Base-by-base conservation (phyloP, 2,888 invertebrate species). In the Muscina levida region DNA sequence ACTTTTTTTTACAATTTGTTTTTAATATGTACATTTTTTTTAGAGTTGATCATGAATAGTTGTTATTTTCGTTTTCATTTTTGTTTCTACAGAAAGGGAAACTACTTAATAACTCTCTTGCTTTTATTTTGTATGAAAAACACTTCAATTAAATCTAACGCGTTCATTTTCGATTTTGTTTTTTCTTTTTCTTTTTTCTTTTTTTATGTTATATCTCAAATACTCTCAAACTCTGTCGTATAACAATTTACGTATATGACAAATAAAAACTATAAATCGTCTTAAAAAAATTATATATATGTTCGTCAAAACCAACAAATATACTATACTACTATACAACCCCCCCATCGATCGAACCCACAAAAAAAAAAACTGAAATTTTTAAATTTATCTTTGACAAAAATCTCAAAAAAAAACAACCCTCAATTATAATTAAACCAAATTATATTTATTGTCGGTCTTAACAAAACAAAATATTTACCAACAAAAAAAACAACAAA, bases 111-210 rank as follows among this genome's bases (percentile, higher is more conserved):
- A n/a, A n/a, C n/a, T n/a, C n/a, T 51, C 31, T 8, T 39, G 24
- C 17, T 53, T 51, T 51, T 68, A 24, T 19, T 19, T 68, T 39
- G 37, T 75, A 65, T 44, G 42, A 22, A 81, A 78, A 84, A 86
- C 85, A 85, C 85, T 87, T 87, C 82, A 85, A 88, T 88, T 13
- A 62, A 62, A 62, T 62, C 62, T 90, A 90, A 90, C 90, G 90
- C 89, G 90, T 87, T 89, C 88, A 88, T 89, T 90, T 68, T 88
- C 88, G 89, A 88, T 90, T 90, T 90, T 86, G 88, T 90, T 87
- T 86, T 87, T 87, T 89, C 87, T 86, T 87, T 88, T 88, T 85
- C 62, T 17, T 84, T 87, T 84, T 79, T 87, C 87, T 86, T 87
- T 88, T 89, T 88, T 87, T 89, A 85, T 87, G 88, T 89, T 90